Conservation (phyloP, 2,113 vertebrate genomes). For the Lipotes vexillifer region DNA sequence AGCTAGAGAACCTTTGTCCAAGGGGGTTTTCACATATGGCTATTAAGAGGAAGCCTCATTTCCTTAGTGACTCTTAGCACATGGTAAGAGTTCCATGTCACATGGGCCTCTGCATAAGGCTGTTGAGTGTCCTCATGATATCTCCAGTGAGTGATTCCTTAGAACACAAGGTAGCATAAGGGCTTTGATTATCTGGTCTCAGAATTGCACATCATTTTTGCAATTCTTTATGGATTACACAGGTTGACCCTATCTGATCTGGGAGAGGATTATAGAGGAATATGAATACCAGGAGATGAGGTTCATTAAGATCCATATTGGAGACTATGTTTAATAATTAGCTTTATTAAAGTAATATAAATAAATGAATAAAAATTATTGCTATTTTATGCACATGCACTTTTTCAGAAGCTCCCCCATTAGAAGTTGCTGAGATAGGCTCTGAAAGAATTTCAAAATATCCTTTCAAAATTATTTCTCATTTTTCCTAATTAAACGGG, state of each 20-base stretch:
- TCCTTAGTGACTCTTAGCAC: neutral
- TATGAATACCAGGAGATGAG: neutral
- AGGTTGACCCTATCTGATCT: neutral
- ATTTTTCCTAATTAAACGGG: neutral
- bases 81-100: neutral
- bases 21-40: neutral
- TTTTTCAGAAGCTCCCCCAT: neutral
- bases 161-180: neutral
- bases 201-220: neutral
- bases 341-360: neutral
- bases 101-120: neutral
- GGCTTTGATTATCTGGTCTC: neutral
- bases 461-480: neutral
- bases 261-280: neutral
- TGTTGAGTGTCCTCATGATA: neutral
- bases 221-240: neutral
- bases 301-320: neutral
- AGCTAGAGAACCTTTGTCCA: neutral
- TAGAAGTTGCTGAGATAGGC: neutral
- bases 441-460: neutral
- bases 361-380: neutral
- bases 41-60: neutral
- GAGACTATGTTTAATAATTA: neutral
- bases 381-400: neutral
- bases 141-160: neutral